Conservation (phyloP, 2,888 invertebrate genomes). For the Drosophila suboccidentalis region DNA sequence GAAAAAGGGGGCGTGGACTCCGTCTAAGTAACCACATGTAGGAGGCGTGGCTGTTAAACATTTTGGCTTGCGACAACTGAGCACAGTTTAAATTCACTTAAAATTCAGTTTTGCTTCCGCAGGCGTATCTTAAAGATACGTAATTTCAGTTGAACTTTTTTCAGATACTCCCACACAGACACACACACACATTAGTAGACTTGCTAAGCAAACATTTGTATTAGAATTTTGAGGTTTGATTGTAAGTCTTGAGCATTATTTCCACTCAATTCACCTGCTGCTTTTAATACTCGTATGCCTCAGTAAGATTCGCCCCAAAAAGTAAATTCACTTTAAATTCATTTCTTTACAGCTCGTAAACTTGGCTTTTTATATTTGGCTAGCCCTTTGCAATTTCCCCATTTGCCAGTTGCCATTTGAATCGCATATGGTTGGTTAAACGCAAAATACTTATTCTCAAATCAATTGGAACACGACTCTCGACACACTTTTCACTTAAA, state of each 20-base stretch:
- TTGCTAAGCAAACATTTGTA: conserved; percentile 24
- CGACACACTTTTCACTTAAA: background rate
- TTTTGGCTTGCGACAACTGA: conserved; percentile 18
- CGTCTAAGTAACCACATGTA: conserved; percentile 32
- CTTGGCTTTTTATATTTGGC: conserved; percentile 32
- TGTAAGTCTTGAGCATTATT: conserved; percentile 51
- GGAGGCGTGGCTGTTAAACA: conserved; percentile 23
- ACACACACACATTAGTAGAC: conserved; percentile 5
- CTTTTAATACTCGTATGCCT: conserved; percentile 12
- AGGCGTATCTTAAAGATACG: conserved; percentile 25
- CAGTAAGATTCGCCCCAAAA: conserved; percentile 19
- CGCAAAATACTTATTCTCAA: conserved; percentile 18
- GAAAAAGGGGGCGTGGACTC: background rate
- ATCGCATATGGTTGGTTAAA: conserved; percentile 35
- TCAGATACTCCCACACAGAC: conserved; percentile 8
- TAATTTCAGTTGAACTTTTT: conserved; percentile 32
- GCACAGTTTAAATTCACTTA: conserved; percentile 41
- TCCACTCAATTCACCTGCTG: conserved; percentile 63
- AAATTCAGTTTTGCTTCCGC: conserved; percentile 10
- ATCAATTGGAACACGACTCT: conserved; percentile 17
- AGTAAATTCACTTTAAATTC: conserved; percentile 41
- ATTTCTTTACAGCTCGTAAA: conserved; percentile 51
- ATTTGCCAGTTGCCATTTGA: conserved; percentile 22
- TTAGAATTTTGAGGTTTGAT: conserved; percentile 33
- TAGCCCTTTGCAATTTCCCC: conserved; percentile 14